phyloP scores from a whole-genome alignment of 2,888 invertebrate genomes.

The Shargacucullia verbasci region DNA sequence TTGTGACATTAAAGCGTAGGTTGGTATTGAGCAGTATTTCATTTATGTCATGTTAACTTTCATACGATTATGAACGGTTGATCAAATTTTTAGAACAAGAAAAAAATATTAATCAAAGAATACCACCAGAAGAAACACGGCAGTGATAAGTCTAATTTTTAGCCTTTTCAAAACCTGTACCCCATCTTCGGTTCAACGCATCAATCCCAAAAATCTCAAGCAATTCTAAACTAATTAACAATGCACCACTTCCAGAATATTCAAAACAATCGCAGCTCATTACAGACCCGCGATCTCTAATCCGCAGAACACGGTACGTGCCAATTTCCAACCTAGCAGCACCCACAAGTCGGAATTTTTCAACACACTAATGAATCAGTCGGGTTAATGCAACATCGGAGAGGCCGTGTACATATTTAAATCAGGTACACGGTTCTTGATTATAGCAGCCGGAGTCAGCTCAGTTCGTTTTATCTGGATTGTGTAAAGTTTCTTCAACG shows the following conservation, averaged over 20 bases:
- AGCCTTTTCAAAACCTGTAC: too few relatives aligned
- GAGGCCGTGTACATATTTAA: slow-evolving; percentile 75
- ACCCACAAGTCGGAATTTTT: slow-evolving; percentile 56
- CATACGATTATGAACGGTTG: too few relatives aligned
- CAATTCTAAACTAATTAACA: slow-evolving; percentile 31
- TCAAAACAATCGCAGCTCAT: slow-evolving; percentile 56
- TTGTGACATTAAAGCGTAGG: slow-evolving; percentile 27
- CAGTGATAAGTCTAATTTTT: too few relatives aligned
- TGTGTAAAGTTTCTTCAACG: slow-evolving; percentile 56
- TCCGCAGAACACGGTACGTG: slow-evolving; percentile 55
- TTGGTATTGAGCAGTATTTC: too few relatives aligned
- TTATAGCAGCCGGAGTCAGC: slow-evolving; percentile 63
- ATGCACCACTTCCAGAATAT: slow-evolving; percentile 23
- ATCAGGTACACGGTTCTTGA: slow-evolving; percentile 75
- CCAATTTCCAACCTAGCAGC: slow-evolving; percentile 45
- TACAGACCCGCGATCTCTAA: slow-evolving; percentile 60
- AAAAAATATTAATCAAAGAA: too few relatives aligned
- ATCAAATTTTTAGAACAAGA: neutral
- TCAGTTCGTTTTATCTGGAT: slow-evolving; percentile 58
- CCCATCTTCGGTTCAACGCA: neutral
- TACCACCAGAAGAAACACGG: too few relatives aligned
- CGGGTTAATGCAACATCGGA: slow-evolving; percentile 59
- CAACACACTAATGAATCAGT: slow-evolving; percentile 73
- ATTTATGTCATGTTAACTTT: neutral
- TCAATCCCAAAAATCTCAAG: neutral